A percentile compares a stretch with the other conserved stretches of the same genome.
Evolutionary conservation across 2,797 vertebrate genomes (phyloP).

Genomic region (Phylloscopus collybita): DNA sequence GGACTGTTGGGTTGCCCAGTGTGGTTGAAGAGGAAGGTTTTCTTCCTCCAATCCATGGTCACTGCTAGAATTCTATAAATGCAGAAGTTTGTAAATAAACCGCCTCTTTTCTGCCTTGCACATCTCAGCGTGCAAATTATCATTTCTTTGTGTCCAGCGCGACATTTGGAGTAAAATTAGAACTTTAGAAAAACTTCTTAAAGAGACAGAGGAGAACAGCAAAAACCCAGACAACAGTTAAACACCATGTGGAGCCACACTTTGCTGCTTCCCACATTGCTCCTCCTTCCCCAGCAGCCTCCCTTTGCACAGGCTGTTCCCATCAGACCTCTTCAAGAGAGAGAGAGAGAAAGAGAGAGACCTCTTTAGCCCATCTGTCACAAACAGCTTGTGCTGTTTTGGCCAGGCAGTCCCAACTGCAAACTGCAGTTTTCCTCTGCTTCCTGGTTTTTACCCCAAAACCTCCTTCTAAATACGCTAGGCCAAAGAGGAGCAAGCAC

Average conservation of each 20-base stretch:
- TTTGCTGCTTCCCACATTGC: fast-evolving
- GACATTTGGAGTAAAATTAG: no score
- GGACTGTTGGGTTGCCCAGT: no score
- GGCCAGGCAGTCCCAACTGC: not conserved
- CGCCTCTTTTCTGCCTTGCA: no score
- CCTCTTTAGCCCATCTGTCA: not conserved
- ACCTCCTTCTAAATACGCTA: not conserved
- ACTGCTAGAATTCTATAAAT: no score
- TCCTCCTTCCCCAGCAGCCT: not conserved
- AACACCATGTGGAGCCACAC: not conserved
- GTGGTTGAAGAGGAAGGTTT: no score
- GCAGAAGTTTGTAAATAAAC: no score
- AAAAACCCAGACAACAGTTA: not conserved
- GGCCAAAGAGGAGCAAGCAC: not conserved
- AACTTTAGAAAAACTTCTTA: no score
- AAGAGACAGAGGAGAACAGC: no score
- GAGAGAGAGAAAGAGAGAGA: no score
- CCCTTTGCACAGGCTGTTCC: not conserved
- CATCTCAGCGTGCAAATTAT: no score
- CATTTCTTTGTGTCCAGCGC: no score
- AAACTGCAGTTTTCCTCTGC: not conserved
- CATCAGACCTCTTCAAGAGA: not conserved
- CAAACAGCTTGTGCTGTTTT: not conserved
- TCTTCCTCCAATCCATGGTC: no score
- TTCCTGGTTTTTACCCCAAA: not conserved